phyloP scores from a whole-genome alignment of 2,797 vertebrate species.

The Sebastes iracundus region DNA sequence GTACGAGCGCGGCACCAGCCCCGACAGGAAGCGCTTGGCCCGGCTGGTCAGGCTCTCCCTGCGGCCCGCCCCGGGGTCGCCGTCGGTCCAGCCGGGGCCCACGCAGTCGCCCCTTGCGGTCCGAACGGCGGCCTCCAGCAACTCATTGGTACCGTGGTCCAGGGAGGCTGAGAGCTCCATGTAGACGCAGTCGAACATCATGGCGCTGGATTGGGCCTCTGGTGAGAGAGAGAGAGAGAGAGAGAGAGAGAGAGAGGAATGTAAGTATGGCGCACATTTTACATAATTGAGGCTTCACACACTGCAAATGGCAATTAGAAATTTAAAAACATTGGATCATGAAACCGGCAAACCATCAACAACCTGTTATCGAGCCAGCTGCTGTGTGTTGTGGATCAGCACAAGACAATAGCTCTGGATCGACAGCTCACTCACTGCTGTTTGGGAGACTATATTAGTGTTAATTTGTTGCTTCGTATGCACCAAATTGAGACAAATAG shows the following conservation, averaged over 20 bases:
- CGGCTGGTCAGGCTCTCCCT: slow-evolving; percentile 91
- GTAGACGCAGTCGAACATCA: slow-evolving; percentile 90
- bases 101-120: slow-evolving; percentile 86
- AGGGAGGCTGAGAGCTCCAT: slow-evolving; percentile 91
- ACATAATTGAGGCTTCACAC: slow-evolving; percentile 15
- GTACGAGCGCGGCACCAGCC: slow-evolving; percentile 86
- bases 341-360: slow-evolving; percentile 3
- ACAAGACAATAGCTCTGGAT: slow-evolving; percentile 10
- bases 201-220: slow-evolving; percentile 88
- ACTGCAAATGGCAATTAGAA: slow-evolving; percentile 32
- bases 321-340: slow-evolving; percentile 23
- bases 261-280: neutral
- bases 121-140: slow-evolving; percentile 88
- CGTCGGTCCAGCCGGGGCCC: slow-evolving; percentile 77
- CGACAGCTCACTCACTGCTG: neutral
- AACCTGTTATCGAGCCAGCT: slow-evolving; percentile 12
- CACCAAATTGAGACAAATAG: slow-evolving; percentile 27
- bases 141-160: slow-evolving; percentile 90
- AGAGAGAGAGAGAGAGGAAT: neutral
- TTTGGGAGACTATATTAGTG: slow-evolving; percentile 19
- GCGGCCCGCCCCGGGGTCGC: slow-evolving; percentile 75
- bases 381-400: slow-evolving; percentile 8
- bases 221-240: slow-evolving; percentile 8
- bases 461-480: slow-evolving; percentile 22
- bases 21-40: slow-evolving; percentile 90